Conservation (phyloP, 2,797 vertebrate genomes). For the Chloroceryle inda region DNA sequence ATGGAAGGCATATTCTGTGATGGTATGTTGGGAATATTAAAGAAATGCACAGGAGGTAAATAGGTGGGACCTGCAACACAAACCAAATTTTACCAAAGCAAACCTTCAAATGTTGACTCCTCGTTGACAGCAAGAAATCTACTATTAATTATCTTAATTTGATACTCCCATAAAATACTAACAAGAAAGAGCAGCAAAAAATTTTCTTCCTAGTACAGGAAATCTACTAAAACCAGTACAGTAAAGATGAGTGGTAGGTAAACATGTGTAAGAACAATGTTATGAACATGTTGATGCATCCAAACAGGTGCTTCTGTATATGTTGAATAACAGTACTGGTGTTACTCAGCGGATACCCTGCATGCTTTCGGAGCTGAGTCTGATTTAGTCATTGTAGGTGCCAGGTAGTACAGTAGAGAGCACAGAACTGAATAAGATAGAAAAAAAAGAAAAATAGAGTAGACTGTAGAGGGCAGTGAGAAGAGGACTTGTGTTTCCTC, state of each 20-base stretch:
- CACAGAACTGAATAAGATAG: not conserved
- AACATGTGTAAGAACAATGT: accelerated
- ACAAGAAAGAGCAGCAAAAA: not conserved
- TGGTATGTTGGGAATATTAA: not conserved
- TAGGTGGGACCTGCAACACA: not conserved
- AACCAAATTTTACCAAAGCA: not conserved
- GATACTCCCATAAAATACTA: not conserved
- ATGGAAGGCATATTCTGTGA: not conserved
- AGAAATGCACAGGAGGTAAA: not conserved
- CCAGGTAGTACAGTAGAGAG: not conserved
- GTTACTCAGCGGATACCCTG: not conserved
- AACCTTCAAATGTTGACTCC: not conserved
- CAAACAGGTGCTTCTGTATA: not conserved
- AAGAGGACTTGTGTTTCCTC: not conserved
- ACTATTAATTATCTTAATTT: not conserved
- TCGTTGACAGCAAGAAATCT: not conserved
- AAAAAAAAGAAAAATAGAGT: not conserved
- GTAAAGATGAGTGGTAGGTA: not conserved
- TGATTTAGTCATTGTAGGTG: not conserved
- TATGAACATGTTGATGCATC: not conserved
- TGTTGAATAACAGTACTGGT: not conserved
- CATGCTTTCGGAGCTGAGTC: not conserved
- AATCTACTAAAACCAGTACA: not conserved
- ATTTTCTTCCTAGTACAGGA: not conserved
- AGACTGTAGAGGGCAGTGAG: not conserved